Evolutionary conservation across 2,888 invertebrate genomes (phyloP).

Genomic region (Drosophila fungiperda): DNA sequence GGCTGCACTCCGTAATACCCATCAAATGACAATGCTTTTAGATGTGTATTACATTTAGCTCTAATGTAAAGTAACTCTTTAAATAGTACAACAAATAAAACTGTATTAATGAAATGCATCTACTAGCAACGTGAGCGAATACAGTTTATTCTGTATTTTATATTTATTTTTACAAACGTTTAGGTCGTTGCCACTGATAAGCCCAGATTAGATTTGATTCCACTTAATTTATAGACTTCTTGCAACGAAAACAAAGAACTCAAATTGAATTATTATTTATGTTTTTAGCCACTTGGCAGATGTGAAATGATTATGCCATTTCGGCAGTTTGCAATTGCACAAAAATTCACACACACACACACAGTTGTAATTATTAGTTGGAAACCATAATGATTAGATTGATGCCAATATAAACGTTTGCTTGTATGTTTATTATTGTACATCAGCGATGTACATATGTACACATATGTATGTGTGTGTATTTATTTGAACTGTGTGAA

Average conservation of each 20-base stretch:
- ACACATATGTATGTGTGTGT: not conserved
- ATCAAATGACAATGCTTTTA: not conserved
- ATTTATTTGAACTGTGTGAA: not conserved
- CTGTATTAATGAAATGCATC: not conserved
- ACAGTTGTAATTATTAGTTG: not conserved
- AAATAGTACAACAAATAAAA: not conserved
- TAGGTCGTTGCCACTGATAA: not conserved
- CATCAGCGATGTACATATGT: not conserved
- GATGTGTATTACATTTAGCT: not conserved
- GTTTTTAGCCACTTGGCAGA: not conserved
- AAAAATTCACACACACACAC: not conserved
- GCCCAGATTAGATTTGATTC: slow-evolving; percentile 11
- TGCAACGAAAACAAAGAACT: not conserved
- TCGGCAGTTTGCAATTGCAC: not conserved
- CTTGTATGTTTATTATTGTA: not conserved
- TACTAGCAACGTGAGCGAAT: not conserved
- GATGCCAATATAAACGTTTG: not conserved
- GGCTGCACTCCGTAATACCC: not conserved
- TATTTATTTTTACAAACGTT: not conserved
- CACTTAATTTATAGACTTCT: not conserved
- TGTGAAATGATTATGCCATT: not conserved
- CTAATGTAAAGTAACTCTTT: not conserved
- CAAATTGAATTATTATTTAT: too few species aligned
- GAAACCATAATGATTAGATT: slow-evolving; percentile 8
- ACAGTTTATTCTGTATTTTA: not conserved